These are phyloP conservation scores for Ormyrus thymus DNA, from an alignment of 2,888 invertebrate genomes.

Conservation along the genomic window DNA sequence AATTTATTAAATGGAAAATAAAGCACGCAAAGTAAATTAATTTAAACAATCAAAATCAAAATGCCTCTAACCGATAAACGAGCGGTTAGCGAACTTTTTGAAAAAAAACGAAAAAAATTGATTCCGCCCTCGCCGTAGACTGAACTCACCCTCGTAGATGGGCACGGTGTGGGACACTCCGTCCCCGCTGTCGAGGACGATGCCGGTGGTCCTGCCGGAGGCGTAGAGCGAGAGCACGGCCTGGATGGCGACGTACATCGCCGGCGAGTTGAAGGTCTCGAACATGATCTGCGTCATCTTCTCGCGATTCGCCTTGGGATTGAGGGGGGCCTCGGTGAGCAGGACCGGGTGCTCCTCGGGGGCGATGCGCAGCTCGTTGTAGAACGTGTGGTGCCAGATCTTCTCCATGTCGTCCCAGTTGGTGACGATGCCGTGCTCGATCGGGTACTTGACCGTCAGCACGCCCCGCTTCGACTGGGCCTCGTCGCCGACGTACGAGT, in stretches of 20 bases:
- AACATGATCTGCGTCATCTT: slow-evolving; percentile 84
- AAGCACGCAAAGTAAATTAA: neutral
- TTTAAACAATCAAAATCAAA: neutral
- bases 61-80: too few relatives aligned
- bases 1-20: neutral
- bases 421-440: slow-evolving; percentile 85
- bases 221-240: slow-evolving; percentile 76
- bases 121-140: neutral
- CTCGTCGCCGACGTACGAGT: slow-evolving; percentile 79
- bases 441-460: slow-evolving; percentile 82
- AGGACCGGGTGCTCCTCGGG: slow-evolving; percentile 89
- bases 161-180: slow-evolving; percentile 76
- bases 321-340: slow-evolving; percentile 87
- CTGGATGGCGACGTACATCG: slow-evolving; percentile 75
- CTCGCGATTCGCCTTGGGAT: slow-evolving; percentile 87
- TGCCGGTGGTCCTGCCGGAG: slow-evolving; percentile 77
- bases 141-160: slow-evolving; percentile 76
- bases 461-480: slow-evolving; percentile 78
- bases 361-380: slow-evolving; percentile 86
- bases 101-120: too few relatives aligned
- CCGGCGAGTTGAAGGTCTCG: slow-evolving; percentile 79
- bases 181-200: slow-evolving; percentile 77
- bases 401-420: slow-evolving; percentile 94
- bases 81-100: too few relatives aligned
- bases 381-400: slow-evolving; percentile 91